These are phyloP conservation scores for Tupaia tana DNA, from an alignment of 2,113 vertebrate genomes.

Conservation along the genomic window DNA sequence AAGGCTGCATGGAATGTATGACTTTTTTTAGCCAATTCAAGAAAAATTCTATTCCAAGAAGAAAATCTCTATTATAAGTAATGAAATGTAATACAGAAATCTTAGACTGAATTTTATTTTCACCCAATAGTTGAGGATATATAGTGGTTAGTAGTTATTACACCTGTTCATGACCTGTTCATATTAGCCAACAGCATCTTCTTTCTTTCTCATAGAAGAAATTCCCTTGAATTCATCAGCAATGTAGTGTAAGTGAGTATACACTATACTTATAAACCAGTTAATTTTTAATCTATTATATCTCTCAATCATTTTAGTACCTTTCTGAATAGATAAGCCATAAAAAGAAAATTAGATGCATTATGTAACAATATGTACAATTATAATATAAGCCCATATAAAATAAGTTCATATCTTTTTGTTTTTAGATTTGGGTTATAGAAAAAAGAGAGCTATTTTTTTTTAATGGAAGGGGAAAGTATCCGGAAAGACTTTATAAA, in stretches of 20 bases:
- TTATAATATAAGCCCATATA: background rate
- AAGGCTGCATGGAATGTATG: slow-evolving; percentile 83
- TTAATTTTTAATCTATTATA: background rate
- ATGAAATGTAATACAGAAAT: slow-evolving; percentile 71
- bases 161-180: background rate
- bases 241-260: background rate
- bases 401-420: background rate
- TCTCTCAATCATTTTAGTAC: background rate
- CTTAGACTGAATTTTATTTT: slow-evolving; percentile 65
- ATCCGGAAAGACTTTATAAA: slow-evolving; percentile 57
- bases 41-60: slow-evolving; percentile 85
- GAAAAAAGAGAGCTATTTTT: slow-evolving; percentile 29
- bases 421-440: background rate
- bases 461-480: background rate
- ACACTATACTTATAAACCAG: background rate
- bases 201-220: background rate
- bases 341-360: background rate
- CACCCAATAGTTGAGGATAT: background rate
- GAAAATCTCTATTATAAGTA: slow-evolving; percentile 83
- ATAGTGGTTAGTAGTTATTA: background rate
- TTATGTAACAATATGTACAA: background rate
- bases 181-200: background rate
- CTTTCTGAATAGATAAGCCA: background rate
- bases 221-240: background rate
- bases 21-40: slow-evolving; percentile 88